Conservation (phyloP, 1,140 invertebrate species). For the Mesaphorura yosii region DNA sequence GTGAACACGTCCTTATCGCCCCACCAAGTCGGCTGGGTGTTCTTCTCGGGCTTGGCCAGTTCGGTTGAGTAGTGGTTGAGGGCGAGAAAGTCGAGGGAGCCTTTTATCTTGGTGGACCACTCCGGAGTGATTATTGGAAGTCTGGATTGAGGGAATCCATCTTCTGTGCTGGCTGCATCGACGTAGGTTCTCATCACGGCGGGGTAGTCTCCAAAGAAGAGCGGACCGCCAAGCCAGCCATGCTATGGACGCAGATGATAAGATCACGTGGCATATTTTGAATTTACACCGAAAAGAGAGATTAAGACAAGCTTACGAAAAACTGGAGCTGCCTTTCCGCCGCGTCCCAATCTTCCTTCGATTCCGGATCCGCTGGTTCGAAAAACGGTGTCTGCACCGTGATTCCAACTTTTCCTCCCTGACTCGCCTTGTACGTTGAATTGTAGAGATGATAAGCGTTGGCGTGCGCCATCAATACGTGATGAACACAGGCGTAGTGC, state of each 20-base stretch:
- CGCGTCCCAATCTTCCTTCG: conserved; percentile 13
- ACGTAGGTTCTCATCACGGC: conserved; percentile 45
- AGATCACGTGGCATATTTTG: not conserved
- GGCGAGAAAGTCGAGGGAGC: conserved; percentile 28
- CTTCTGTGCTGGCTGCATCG: conserved; percentile 40
- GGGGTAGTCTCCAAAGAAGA: conserved; percentile 40
- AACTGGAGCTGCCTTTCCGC: conserved; percentile 20
- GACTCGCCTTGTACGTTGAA: conserved; percentile 14
- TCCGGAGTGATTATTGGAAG: conserved; percentile 39
- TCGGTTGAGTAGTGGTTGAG: conserved; percentile 12
- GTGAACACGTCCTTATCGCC: not conserved
- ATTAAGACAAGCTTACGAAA: too few relatives aligned
- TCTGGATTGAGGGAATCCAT: conserved; percentile 41
- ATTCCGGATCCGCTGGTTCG: conserved; percentile 15
- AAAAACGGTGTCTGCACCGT: conserved; percentile 18
- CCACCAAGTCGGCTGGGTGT: conserved; percentile 42
- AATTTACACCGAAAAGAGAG: not conserved
- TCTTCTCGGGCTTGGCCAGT: too few relatives aligned
- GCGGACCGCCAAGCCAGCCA: conserved; percentile 24
- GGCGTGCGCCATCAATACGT: conserved; percentile 16
- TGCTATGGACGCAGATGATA: conserved; percentile 4
- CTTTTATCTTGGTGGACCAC: conserved; percentile 38
- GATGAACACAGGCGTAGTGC: conserved; percentile 13
- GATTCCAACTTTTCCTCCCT: conserved; percentile 16
- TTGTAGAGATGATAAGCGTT: conserved; percentile 22